phyloP scores from a whole-genome alignment of 2,113 vertebrate species.

The Chamaea fasciata region DNA sequence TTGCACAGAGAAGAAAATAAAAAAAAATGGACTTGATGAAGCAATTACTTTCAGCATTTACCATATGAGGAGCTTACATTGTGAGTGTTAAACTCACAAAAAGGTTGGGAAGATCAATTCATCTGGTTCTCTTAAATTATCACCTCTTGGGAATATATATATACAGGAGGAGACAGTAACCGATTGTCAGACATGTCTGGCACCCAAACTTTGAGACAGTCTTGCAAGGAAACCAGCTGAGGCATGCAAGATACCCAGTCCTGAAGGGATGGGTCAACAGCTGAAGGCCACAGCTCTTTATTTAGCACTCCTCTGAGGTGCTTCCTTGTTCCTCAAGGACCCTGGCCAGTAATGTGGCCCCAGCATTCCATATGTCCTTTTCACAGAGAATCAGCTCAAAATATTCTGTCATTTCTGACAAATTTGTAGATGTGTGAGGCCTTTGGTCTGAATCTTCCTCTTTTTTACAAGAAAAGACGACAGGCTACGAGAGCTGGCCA shows the following conservation, averaged over 20 bases:
- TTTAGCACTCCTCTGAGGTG: background rate
- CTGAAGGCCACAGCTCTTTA: background rate
- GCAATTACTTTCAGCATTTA: background rate
- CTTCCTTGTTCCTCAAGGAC: background rate
- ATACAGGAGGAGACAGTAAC: background rate
- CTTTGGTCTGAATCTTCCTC: background rate
- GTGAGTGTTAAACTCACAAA: background rate
- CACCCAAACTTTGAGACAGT: background rate
- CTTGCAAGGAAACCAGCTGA: background rate
- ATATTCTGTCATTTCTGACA: background rate
- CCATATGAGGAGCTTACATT: background rate
- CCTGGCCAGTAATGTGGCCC: background rate
- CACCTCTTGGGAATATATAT: background rate
- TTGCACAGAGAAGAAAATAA: background rate
- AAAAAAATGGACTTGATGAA: background rate
- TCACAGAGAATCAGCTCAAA: background rate
- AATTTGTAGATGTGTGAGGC: background rate
- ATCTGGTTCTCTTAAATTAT: background rate
- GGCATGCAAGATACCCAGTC: background rate
- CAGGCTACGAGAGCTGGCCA: background rate
- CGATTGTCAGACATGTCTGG: background rate
- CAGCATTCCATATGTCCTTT: accelerated
- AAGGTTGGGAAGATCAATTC: background rate
- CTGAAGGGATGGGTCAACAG: background rate
- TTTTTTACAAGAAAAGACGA: background rate